Evolutionary conservation across 2,113 vertebrate genomes (phyloP), one percentile per base, ranked within the genome.

Genomic region (Cebus imitator): DNA sequence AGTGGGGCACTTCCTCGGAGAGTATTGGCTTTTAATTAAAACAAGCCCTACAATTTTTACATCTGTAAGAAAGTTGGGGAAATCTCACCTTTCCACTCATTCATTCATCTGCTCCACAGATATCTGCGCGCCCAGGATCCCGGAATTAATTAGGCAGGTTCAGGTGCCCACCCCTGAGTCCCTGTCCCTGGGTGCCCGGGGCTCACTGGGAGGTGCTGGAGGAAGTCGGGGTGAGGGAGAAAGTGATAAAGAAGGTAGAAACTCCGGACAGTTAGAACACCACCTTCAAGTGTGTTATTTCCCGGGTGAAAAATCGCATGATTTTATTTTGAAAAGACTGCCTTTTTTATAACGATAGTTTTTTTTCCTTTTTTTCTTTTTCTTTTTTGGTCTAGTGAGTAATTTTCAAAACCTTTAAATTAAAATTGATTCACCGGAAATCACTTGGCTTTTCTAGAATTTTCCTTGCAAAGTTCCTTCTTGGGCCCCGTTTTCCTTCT

Each of bases 401-500:
- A 87, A 37, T n/a, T 90, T 87, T 43, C 61, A 50, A 61, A 91
- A 94, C 37, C 83, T 66, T 88, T 11, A 32, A 30, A 40, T 76
- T 50, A 37, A 57, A 35, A 68, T 55, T 45, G n/a, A 61, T 35
- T 78, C 45, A 2, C 57, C 3, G 10, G n/a, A 5, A n/a, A 32
- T 48, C 58, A 4, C 73, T 66, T 82, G 68, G 82, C 90, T 66
- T 52, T 94, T 73, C 89, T 87, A 92, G 92, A 79, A 72, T 57
- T 43, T 81, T 64, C 58, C 87, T 50, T 20, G 52, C 80, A 5
- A 40, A 25, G 48, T 32, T 32, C 50, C 83, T 91, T 50, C 58
- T 4, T 23, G 45, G 40, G 40, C 55, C 88, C 87, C 43, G 9
- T 64, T 82, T 82, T 45, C 12, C 37, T 55, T 85, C 80, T 96